Evolutionary conservation across 2,888 invertebrate species (phyloP).

Genomic region (Drosophila koepferae): DNA sequence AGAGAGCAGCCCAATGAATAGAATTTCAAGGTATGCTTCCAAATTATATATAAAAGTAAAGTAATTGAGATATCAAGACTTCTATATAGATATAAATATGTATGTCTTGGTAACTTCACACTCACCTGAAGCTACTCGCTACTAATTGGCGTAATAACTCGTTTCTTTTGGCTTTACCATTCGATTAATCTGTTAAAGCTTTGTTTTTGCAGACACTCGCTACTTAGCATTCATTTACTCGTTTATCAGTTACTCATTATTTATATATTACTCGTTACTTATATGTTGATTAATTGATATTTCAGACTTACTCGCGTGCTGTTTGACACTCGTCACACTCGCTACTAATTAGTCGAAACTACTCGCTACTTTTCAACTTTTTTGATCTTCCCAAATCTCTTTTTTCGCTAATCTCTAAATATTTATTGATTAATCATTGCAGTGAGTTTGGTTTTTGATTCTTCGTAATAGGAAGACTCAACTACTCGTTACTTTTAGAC

Average conservation of each 20-base stretch:
- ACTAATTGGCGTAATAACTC: not conserved
- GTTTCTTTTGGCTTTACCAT: not conserved
- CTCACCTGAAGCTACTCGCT: slow-evolving; percentile 1
- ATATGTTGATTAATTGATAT: no score
- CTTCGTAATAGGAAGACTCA: no score
- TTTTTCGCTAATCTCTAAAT: no score
- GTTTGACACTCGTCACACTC: no score
- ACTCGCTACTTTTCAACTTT: no score
- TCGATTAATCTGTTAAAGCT: not conserved
- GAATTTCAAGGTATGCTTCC: not conserved
- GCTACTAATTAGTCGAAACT: no score
- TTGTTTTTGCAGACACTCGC: not conserved
- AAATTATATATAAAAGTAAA: not conserved
- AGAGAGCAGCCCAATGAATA: slow-evolving; percentile 1
- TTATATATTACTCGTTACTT: no score
- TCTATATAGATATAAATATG: not conserved
- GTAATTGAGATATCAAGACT: not conserved
- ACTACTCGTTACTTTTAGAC: no score
- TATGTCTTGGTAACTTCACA: not conserved
- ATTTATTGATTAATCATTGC: no score
- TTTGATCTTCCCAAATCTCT: no score
- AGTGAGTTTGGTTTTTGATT: no score
- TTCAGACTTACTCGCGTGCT: no score
- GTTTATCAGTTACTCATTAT: not conserved
- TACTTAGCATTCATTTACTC: not conserved